A percentile compares a stretch with the other conserved stretches of the same genome.
phyloP scores from a whole-genome alignment of 2,113 vertebrate genomes.

The Proteles cristata region DNA sequence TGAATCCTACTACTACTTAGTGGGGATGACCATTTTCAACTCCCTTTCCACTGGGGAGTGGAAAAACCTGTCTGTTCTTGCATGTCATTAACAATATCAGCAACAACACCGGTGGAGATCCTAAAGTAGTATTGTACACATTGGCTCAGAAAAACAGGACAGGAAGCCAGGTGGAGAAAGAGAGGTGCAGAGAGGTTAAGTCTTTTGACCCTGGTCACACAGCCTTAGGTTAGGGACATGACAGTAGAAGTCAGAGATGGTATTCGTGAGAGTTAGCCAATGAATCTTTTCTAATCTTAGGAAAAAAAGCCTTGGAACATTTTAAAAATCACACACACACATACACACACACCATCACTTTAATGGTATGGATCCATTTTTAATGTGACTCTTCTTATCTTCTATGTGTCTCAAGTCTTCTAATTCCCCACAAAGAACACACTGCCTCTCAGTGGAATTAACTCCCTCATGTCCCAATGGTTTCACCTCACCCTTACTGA shows the following conservation, averaged over 20 bases:
- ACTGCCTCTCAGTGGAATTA: background rate
- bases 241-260: background rate
- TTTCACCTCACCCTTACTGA: background rate
- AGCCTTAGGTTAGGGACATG: background rate
- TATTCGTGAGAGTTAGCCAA: background rate
- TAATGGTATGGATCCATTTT: background rate
- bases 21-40: background rate
- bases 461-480: background rate
- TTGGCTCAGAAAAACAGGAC: background rate
- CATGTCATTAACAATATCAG: conserved; percentile 2
- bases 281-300: background rate
- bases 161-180: background rate
- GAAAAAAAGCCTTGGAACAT: background rate
- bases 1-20: background rate
- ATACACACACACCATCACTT: background rate
- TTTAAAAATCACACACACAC: background rate
- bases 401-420: background rate
- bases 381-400: background rate
- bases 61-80: background rate
- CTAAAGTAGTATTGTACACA: background rate
- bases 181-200: background rate
- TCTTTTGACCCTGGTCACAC: background rate
- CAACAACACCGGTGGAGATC: background rate
- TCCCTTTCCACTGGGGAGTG: background rate
- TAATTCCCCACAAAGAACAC: background rate